A percentile compares a stretch with the other conserved stretches of the same genome.
Evolutionary conservation across 1,140 invertebrate genomes (phyloP).

Genomic region (Lamellibrachia luymesi): DNA sequence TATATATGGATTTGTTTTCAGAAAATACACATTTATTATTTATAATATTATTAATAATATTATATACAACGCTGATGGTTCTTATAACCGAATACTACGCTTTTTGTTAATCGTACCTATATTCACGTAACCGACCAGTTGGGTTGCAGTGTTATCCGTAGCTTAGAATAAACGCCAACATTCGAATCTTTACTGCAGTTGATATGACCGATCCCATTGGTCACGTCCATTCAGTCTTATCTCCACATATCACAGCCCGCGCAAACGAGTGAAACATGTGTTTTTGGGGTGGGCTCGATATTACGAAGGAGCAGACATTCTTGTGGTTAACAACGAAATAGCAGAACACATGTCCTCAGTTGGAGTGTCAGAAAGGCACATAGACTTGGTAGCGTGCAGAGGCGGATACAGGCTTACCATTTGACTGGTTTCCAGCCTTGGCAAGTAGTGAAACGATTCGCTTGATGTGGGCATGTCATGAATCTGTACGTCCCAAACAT

Average conservation of each 20-base stretch:
- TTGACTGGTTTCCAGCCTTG: background rate
- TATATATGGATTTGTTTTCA: too few relatives aligned
- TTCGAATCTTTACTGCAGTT: too few relatives aligned
- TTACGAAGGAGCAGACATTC: background rate
- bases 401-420: background rate
- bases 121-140: too few relatives aligned
- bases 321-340: background rate
- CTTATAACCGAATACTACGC: too few relatives aligned
- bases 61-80: too few relatives aligned
- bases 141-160: too few relatives aligned
- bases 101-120: too few relatives aligned
- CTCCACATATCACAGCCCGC: background rate
- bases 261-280: background rate
- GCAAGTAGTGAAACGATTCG: background rate
- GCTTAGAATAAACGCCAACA: too few relatives aligned
- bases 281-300: background rate
- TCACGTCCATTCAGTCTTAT: background rate
- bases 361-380: background rate
- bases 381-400: background rate
- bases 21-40: too few relatives aligned
- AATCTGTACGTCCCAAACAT: background rate
- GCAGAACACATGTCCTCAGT: background rate
- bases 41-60: too few relatives aligned
- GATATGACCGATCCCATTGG: too few relatives aligned
- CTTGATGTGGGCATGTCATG: background rate